Base-by-base conservation (phyloP, 2,113 vertebrate species). In the Sebastes fasciatus region DNA sequence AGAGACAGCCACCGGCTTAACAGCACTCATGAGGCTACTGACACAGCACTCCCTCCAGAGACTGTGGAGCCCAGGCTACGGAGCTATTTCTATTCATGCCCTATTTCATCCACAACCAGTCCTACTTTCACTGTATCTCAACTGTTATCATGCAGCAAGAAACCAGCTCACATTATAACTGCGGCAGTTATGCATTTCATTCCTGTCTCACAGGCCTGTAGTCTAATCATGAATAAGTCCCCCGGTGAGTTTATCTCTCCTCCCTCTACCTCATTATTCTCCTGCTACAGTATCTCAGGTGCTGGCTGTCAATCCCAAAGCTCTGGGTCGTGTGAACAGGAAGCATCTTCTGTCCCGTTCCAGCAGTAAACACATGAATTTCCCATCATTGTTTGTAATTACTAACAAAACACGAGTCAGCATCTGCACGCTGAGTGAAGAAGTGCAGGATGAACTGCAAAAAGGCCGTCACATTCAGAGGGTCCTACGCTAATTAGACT, bases 81-180 rank as follows among this genome's bases (percentile, higher is more conserved):
- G 77, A 88, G 83, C 88, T 90, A 91, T 92, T 94, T 94, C 92
- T 90, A 91, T 76, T 84, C 88, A 34, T 92, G 92, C 63, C 89
- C 92, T 85, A 92, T 89, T 94, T 93, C 85, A 91, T 91, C 87
- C 88, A 72, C 74, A 16, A 82, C 74, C 89, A 88, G 91, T 79
- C 85, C 89, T 77, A 87, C 85, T 90, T 87, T 82, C 85, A 79
- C 83, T 76, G 51, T 40, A 82, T 88, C 82, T 82, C 62, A 72
- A 83, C 71, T 67, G 82, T 86, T 82, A 89, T 82, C 78, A 67
- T 23, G 49, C 73, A 78, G 68, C 48, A 69, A 49, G 49, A 78
- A 64, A 71, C 10, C 51, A 13, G 76, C 58, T 63, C 67, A 60
- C 11, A 52, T 66, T 73, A 77, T 1, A 40, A 21, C 43, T 12